These are phyloP conservation scores for Drosophila lacertosa DNA, from an alignment of 1,140 invertebrate species.

Conservation along the genomic window DNA sequence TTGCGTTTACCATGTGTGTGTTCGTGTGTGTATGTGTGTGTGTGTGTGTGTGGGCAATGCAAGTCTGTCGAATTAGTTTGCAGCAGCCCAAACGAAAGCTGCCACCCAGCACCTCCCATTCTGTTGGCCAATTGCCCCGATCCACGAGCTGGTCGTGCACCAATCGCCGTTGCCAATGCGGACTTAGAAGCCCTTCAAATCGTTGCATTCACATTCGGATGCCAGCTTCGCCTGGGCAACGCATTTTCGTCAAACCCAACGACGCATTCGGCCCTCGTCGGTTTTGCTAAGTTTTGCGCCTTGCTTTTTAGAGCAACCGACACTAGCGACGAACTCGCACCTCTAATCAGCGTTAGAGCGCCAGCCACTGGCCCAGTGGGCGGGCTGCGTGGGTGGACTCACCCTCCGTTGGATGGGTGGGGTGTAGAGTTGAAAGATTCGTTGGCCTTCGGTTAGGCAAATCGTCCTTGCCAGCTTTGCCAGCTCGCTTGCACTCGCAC, in stretches of 20 bases:
- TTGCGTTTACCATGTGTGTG: neutral
- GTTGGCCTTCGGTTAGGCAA: slow-evolving; percentile 66
- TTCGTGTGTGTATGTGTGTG: slow-evolving; percentile 10
- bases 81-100: slow-evolving; percentile 35
- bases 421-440: slow-evolving; percentile 33
- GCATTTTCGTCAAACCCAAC: slow-evolving; percentile 24
- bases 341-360: slow-evolving; percentile 52
- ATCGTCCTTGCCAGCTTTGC: slow-evolving; percentile 54
- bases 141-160: slow-evolving; percentile 53
- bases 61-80: slow-evolving; percentile 52
- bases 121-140: neutral
- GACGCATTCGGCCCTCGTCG: slow-evolving; percentile 41
- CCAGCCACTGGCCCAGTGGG: neutral
- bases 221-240: slow-evolving; percentile 40
- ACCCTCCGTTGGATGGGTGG: slow-evolving; percentile 1
- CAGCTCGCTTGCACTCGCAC: slow-evolving; percentile 33
- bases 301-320: slow-evolving; percentile 52
- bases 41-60: slow-evolving; percentile 35
- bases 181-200: slow-evolving; percentile 78
- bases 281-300: slow-evolving; percentile 49
- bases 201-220: slow-evolving; percentile 71
- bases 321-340: neutral
- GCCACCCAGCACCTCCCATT: neutral
- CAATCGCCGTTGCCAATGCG: slow-evolving; percentile 64
- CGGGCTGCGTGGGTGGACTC: neutral